Percentiles rank a stretch among this genome's conserved stretches.
Evolutionary conservation across 2,888 invertebrate genomes (phyloP).

Genomic region (Hydraecia micacea): DNA sequence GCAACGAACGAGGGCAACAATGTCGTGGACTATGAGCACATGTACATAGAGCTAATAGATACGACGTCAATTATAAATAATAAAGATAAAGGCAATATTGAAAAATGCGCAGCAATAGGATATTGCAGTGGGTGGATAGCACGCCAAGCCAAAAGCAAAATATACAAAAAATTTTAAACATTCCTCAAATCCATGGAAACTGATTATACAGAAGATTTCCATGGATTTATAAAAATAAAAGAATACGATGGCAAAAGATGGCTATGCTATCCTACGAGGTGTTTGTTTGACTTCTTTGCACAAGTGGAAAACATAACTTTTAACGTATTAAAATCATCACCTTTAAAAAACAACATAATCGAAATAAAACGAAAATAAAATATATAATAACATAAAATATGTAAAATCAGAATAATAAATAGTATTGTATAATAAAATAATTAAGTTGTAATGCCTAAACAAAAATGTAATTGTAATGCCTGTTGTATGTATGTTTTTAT

Average conservation of each 20-base stretch:
- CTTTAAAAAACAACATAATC: neutral
- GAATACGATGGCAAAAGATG: neutral
- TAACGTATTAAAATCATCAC: neutral
- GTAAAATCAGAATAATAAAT: too few species aligned
- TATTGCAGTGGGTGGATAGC: too few species aligned
- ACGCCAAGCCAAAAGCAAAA: neutral
- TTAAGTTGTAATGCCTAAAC: too few species aligned
- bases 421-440: too few species aligned
- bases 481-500: too few species aligned
- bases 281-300: constrained; percentile 5
- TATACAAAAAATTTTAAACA: neutral
- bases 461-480: too few species aligned
- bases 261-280: constrained; percentile 5
- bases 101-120: neutral
- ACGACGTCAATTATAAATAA: constrained; percentile 3
- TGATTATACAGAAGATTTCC: neutral
- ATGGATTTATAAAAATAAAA: neutral
- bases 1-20: neutral
- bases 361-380: too few species aligned
- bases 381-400: too few species aligned
- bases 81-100: neutral
- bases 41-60: constrained; percentile 2
- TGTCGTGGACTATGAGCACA: too few species aligned
- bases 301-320: constrained; percentile 4
- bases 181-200: neutral